Percentiles rank a stretch among this genome's conserved stretches.
These are phyloP conservation scores for Hydractinia echinata DNA, from an alignment of 30 jellyfish, hydroid and myxozoan species.

Conservation along the genomic window DNA sequence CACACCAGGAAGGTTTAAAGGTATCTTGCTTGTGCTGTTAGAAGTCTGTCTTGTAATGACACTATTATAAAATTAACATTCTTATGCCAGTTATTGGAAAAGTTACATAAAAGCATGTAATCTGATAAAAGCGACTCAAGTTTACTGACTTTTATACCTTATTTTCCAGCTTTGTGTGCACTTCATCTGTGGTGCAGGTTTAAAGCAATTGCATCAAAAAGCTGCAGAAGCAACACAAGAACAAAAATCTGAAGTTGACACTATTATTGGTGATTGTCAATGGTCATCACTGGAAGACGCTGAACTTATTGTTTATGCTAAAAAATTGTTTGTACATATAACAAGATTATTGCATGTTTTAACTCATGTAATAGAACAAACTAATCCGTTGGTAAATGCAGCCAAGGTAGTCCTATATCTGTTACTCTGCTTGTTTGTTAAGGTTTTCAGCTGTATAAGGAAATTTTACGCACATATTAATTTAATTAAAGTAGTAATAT, in stretches of 20 bases:
- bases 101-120: no score
- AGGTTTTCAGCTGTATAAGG: no score
- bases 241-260: conserved; percentile 56
- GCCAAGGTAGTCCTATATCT: conserved; percentile 48
- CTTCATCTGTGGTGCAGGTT: conserved; percentile 72
- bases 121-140: no score
- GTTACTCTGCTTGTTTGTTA: no score
- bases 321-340: conserved; percentile 63
- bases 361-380: conserved; percentile 83
- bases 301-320: conserved; percentile 39
- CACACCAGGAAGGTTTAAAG: conserved; percentile 87
- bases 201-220: conserved; percentile 38
- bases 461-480: no score
- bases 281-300: conserved; percentile 76
- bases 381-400: conserved; percentile 64
- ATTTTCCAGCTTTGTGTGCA: conserved; percentile 63
- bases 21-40: conserved; percentile 10
- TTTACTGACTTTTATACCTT: background rate
- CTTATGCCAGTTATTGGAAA: no score
- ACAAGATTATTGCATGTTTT: conserved; percentile 63
- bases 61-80: no score
- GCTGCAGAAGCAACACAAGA: conserved; percentile 54
- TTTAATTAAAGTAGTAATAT: no score
- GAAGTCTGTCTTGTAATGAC: no score
- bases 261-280: conserved; percentile 47